Base-by-base conservation (phyloP, 2,888 invertebrate genomes). In the Eristalinus sepulchralis region DNA sequence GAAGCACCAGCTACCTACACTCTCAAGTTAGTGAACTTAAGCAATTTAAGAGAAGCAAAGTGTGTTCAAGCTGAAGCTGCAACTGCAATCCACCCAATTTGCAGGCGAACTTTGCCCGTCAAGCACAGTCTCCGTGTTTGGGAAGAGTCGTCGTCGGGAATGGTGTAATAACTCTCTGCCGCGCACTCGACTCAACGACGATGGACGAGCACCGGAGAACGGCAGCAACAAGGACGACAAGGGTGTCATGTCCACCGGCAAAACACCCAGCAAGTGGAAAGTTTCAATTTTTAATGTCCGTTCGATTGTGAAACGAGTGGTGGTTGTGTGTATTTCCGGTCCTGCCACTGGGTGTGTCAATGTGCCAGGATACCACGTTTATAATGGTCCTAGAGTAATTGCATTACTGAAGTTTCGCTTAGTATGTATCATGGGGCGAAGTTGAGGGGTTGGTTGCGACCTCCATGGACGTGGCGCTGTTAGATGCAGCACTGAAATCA, bases 201-300 rank as follows among this genome's bases (percentile, higher is more conserved):
- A 60, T 67, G 31, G 9, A 31, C 31, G 31, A 17, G 70, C 47
- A 47, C 36, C 39, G 64, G 64, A 57, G 55, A 70, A 73, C 68
- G 62, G 47, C 8, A 47, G 17, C 47, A 17, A 47, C 47, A 17
- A 47, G 47, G 57, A 24, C 57, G 57, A 57, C 57, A 27, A 57
- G 73, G 75, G 78, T 73, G 73, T 81, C 81, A 85, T 85, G 85
- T 78, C 86, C 86, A 82, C 77, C 64, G 78, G 71, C 78, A 34
- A 47, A 85, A 82, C 73, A 86, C 75, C 70, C 60, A 47, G 53
- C 59, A 82, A 78, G 78, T 71, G 78, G 75, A 82, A 86, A 86
- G 82, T 86, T 83, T 86, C 78, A 86, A 86, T 86, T 83, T 86
- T 86, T 86, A 86, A 86, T 86, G 86, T 86, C 86, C 82, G 86